Conservation (phyloP, 2,797 vertebrate genomes). For the Xyrichtys novacula region DNA sequence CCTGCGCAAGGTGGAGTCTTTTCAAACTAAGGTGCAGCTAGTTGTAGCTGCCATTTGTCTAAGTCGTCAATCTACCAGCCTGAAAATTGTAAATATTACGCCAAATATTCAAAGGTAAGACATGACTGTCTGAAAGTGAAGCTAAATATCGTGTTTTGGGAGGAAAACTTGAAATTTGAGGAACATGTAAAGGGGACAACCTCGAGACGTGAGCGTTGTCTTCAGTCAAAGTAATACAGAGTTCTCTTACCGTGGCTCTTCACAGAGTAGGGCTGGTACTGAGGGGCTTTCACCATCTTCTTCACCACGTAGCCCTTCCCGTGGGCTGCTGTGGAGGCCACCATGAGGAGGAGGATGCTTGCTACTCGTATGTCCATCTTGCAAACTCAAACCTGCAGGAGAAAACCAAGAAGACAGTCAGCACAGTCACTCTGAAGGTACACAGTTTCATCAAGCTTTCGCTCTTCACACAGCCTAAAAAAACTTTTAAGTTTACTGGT, state of each 20-base stretch:
- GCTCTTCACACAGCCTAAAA: background rate
- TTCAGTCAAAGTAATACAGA: background rate
- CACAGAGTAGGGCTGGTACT: slow-evolving; percentile 88
- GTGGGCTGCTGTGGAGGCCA: slow-evolving; percentile 87
- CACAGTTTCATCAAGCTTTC: slow-evolving; percentile 10
- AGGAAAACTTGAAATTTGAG: slow-evolving; percentile 9
- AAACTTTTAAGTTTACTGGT: slow-evolving; percentile 9
- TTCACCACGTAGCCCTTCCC: slow-evolving; percentile 91
- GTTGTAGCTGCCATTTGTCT: slow-evolving; percentile 28
- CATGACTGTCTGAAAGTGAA: background rate
- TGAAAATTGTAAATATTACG: slow-evolving; percentile 17
- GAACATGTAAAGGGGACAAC: background rate
- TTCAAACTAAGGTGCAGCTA: slow-evolving; percentile 61
- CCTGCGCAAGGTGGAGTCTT: slow-evolving; percentile 51
- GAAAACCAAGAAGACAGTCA: slow-evolving; percentile 32
- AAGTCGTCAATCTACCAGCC: background rate
- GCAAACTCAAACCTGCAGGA: slow-evolving; percentile 83
- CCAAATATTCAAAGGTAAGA: slow-evolving; percentile 31
- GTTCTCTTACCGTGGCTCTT: slow-evolving; percentile 92
- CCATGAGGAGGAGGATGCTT: slow-evolving; percentile 85
- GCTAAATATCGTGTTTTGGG: slow-evolving; percentile 1
- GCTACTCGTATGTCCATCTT: slow-evolving; percentile 90
- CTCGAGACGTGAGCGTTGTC: background rate
- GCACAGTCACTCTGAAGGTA: slow-evolving; percentile 16
- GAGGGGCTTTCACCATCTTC: slow-evolving; percentile 88